phyloP scores from a whole-genome alignment of 2,113 vertebrate species.

The Scomber scombrus region DNA sequence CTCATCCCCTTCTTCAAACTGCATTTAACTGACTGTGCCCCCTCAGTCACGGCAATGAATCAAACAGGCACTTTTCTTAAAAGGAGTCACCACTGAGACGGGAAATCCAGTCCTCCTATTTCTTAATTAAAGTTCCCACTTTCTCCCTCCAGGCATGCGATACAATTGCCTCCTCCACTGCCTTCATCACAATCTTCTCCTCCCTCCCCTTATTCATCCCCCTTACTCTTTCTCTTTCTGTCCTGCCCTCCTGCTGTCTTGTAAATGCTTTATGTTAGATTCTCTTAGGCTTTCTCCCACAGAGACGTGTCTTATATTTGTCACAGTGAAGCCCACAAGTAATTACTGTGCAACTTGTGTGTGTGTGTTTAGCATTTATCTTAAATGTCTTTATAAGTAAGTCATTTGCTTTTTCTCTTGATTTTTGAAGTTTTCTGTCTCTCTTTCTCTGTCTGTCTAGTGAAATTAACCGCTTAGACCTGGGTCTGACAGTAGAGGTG shows the following conservation, averaged over 20 bases:
- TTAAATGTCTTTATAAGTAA: neutral
- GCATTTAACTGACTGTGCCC: slow-evolving; percentile 54
- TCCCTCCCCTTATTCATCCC: slow-evolving; percentile 48
- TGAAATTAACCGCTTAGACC: slow-evolving; percentile 95
- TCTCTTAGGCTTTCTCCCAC: slow-evolving; percentile 38
- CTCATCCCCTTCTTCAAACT: slow-evolving; percentile 57
- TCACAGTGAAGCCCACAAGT: slow-evolving; percentile 47
- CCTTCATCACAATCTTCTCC: slow-evolving; percentile 53
- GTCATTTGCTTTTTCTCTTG: neutral
- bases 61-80: slow-evolving; percentile 63
- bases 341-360: slow-evolving; percentile 48
- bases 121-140: slow-evolving; percentile 78
- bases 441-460: slow-evolving; percentile 74
- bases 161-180: slow-evolving; percentile 72
- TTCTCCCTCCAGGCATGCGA: slow-evolving; percentile 69
- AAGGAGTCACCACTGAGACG: slow-evolving; percentile 60
- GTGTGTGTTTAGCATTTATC: slow-evolving; percentile 37
- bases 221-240: slow-evolving; percentile 17
- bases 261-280: slow-evolving; percentile 63
- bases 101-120: slow-evolving; percentile 70
- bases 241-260: slow-evolving; percentile 53
- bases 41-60: slow-evolving; percentile 57
- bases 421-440: slow-evolving; percentile 5
- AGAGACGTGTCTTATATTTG: slow-evolving; percentile 57
- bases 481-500: slow-evolving; percentile 96